A percentile compares a stretch with the other conserved stretches of the same genome.
Evolutionary conservation across 2,797 vertebrate genomes (phyloP).

Genomic region (Petrocephalus sullivani): DNA sequence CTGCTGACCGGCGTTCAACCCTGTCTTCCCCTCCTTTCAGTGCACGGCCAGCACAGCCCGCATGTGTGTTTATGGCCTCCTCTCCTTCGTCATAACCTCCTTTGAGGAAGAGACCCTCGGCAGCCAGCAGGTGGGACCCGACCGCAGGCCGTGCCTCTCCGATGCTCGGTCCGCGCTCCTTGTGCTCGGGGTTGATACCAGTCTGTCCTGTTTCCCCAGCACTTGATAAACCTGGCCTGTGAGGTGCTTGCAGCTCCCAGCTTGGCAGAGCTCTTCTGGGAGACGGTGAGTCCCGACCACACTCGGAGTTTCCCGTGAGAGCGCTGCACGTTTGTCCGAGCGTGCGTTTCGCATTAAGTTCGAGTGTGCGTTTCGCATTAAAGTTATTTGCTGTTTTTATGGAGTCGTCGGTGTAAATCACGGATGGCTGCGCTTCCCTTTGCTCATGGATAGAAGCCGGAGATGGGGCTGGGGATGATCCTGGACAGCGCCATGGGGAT

Average conservation of each 20-base stretch:
- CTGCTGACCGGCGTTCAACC: background rate
- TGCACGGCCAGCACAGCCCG: slow-evolving; percentile 91
- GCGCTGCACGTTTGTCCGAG: background rate
- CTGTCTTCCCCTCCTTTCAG: slow-evolving; percentile 49
- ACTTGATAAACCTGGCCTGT: slow-evolving; percentile 87
- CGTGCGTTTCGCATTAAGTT: background rate
- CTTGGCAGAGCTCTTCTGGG: slow-evolving; percentile 94
- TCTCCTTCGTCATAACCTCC: slow-evolving; percentile 86
- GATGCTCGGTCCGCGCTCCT: background rate
- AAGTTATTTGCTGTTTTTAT: background rate
- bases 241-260: slow-evolving; percentile 86
- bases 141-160: background rate
- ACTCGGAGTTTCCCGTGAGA: background rate
- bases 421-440: background rate
- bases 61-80: slow-evolving; percentile 91
- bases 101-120: slow-evolving; percentile 84
- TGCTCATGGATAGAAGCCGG: slow-evolving; percentile 73
- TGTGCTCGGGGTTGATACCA: background rate
- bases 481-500: slow-evolving; percentile 90
- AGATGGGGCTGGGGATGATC: slow-evolving; percentile 85
- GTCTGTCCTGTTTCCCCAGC: slow-evolving; percentile 44
- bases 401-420: background rate
- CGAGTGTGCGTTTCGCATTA: background rate
- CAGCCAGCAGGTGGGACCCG: slow-evolving; percentile 79
- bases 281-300: slow-evolving; percentile 71